Conservation (phyloP, 2,888 invertebrate species). For the Argyresthia albistria region DNA sequence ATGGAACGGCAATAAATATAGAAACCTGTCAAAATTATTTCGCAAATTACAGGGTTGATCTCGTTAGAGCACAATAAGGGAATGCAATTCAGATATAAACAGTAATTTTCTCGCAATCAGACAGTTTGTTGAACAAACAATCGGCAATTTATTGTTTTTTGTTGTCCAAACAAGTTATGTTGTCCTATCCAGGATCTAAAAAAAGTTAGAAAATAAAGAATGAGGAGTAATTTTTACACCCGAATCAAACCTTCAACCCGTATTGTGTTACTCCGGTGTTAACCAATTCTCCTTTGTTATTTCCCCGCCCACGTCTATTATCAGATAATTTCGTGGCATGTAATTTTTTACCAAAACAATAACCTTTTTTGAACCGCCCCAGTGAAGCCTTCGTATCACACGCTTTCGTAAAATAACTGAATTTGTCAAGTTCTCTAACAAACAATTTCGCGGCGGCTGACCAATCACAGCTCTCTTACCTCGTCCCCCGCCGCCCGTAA, state of each 20-base stretch:
- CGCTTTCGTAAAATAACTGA: constrained; percentile 31
- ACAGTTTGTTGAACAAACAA: constrained; percentile 55
- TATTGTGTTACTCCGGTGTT: constrained; percentile 60
- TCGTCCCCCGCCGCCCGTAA: too few relatives aligned
- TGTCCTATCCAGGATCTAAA: constrained; percentile 23
- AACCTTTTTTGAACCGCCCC: constrained; percentile 38
- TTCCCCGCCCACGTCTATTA: constrained; percentile 63
- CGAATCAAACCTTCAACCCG: constrained; percentile 53
- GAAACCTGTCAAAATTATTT: constrained; percentile 9
- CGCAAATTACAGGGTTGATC: constrained; percentile 18
- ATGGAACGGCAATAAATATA: not conserved
- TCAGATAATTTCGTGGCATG: constrained; percentile 63
- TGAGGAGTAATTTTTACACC: constrained; percentile 67
- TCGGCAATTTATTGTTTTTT: constrained; percentile 20
- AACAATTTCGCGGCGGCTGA: too few relatives aligned
- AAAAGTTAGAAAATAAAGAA: constrained; percentile 32
- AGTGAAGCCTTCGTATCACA: constrained; percentile 39
- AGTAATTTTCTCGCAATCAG: constrained; percentile 23
- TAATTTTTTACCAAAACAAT: constrained; percentile 73
- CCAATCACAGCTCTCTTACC: too few relatives aligned
- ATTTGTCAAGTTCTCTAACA: constrained; percentile 47
- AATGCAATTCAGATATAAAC: constrained; percentile 16
- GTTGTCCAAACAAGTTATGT: constrained; percentile 12
- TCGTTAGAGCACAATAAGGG: constrained; percentile 17
- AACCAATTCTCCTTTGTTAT: constrained; percentile 64